Base-by-base conservation (phyloP, 2,797 vertebrate genomes). In the Pipistrellus nathusii region DNA sequence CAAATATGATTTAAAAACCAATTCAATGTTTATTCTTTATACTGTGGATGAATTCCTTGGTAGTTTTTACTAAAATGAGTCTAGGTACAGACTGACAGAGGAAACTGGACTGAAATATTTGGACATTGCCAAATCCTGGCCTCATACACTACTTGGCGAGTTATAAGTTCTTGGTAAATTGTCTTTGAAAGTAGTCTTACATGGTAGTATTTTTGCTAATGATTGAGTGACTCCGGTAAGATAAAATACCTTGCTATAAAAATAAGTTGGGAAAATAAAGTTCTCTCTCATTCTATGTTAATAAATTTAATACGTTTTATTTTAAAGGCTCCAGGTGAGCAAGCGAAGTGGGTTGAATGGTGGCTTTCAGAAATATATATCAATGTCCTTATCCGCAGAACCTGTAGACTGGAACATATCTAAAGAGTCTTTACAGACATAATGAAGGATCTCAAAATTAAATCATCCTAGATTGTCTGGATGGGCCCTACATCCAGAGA, bases 291-390 rank as follows among this genome's bases (percentile, higher is more conserved):
- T 25, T 62, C 30, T 88, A 1, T 32, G 51, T 64, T 93, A 81
- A 78, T 62, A 73, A 62, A 48, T 11, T 46, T 48, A 25, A 41
- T 53, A 68, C 1, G 13, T 41, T 90, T 93, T 75, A 23, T 64
- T 66, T 88, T 25, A 30, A 41, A 76, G 25, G 8, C 8, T 9
- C 35, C 13, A 38, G 18, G 20, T 69, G 20, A 90, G 3, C 18
- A 85, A 84, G 6, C 15, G 8, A 12, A 64, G 46, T 30, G 7
- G 9, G 8, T 20, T 86, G 3, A 30, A 23, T 76, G 13, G 25
- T 30, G 10, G 2, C 8, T 1, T 4, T 6, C 2, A 0, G 21
- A 20, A 64, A 18, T 8, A 44, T 32, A 6, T 59, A 12, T 51
- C 12, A 41, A 27, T 30, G 25, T 25, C 57, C n/a, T 38, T 62